phyloP scores from a whole-genome alignment of 2,888 invertebrate genomes.

The Phymatocera aterrima region DNA sequence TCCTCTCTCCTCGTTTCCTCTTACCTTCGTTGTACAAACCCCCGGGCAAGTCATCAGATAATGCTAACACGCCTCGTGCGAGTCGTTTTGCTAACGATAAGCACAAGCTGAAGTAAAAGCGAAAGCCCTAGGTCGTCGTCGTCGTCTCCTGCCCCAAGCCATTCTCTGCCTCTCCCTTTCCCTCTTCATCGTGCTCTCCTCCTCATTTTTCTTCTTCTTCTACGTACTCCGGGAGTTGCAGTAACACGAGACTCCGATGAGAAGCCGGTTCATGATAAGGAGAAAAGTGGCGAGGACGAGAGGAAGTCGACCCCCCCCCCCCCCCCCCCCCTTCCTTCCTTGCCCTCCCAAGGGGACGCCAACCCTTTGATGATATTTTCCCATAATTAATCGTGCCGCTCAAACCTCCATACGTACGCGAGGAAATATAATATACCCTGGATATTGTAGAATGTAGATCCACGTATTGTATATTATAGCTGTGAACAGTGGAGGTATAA shows the following conservation, averaged over 20 bases:
- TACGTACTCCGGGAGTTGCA: not conserved
- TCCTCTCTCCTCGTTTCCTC: too few relatives aligned
- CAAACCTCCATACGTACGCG: not conserved
- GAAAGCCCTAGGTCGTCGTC: not conserved
- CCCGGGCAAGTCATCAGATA: conserved; percentile 25
- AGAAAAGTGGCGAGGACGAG: not conserved
- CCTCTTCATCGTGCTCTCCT: not conserved
- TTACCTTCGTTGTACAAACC: not conserved
- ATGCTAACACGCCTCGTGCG: conserved; percentile 24
- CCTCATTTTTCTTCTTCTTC: not conserved
- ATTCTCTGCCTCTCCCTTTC: not conserved
- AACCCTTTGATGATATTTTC: conserved; percentile 36
- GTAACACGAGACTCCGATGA: not conserved
- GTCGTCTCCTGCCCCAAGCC: not conserved
- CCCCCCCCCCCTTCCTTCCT: not conserved
- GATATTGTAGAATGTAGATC: too few relatives aligned
- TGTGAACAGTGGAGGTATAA: too few relatives aligned
- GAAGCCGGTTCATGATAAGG: not conserved
- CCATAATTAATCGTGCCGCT: conserved; percentile 21
- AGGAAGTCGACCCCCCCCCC: not conserved
- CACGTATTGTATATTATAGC: too few relatives aligned
- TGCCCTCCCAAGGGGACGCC: not conserved
- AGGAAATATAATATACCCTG: too few relatives aligned
- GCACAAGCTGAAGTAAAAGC: not conserved
- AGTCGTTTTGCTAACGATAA: conserved; percentile 28